A percentile compares a stretch with the other conserved stretches of the same genome.
Conservation (phyloP, 2,113 vertebrate genomes). For the Ammodytes marinus region DNA sequence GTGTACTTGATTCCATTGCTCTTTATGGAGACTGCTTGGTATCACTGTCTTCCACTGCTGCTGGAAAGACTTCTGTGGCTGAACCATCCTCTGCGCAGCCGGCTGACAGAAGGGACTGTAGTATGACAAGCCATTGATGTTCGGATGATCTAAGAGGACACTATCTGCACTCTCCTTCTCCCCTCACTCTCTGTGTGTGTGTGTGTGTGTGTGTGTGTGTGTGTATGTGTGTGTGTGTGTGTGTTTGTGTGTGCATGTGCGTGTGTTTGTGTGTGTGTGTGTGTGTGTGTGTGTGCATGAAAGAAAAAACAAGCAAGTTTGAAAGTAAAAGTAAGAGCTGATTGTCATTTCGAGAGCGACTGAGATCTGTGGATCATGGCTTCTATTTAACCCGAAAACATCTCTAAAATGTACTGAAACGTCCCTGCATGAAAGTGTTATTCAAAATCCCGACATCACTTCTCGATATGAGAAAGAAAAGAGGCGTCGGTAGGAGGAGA, state of each 20-base stretch:
- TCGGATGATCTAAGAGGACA: constrained; percentile 65
- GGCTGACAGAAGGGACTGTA: constrained; percentile 63
- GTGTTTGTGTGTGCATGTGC: too few species aligned
- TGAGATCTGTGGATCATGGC: background rate
- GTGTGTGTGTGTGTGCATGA: background rate
- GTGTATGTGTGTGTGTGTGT: too few species aligned
- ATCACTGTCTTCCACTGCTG: constrained; percentile 61
- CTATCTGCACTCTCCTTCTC: constrained; percentile 28
- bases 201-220: background rate
- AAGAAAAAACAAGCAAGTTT: constrained; percentile 29
- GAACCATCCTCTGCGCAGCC: constrained; percentile 35
- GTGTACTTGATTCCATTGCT: constrained; percentile 54
- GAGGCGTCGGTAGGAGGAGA: background rate
- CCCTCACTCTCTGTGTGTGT: background rate
- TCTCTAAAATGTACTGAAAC: background rate
- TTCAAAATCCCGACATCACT: constrained; percentile 3
- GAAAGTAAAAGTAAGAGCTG: background rate
- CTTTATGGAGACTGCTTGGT: constrained; percentile 32
- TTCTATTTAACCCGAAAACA: constrained; percentile 22
- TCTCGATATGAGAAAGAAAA: background rate
- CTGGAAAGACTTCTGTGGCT: constrained; percentile 67
- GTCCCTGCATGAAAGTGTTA: background rate
- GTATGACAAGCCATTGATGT: constrained; percentile 75
- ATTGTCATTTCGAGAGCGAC: constrained; percentile 21
- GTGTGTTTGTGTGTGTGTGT: background rate